Base-by-base conservation (phyloP, 2,113 vertebrate species). In the Noturus placidus region DNA sequence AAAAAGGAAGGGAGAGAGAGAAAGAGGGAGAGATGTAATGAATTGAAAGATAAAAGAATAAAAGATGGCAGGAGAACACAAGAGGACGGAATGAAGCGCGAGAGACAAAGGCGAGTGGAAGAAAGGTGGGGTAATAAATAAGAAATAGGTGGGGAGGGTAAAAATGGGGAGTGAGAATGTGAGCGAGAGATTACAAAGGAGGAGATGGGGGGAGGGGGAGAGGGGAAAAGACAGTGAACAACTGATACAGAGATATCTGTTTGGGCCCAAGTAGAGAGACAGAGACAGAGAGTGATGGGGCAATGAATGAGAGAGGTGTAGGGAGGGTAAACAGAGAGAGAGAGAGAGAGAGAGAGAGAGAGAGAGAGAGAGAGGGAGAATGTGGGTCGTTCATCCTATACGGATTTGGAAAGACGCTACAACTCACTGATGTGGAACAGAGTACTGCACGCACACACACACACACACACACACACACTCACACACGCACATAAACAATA, bases 341-440 rank as follows among this genome's bases (percentile, higher is more conserved):
- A 81, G 35, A 77, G 86, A 27, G n/a, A 30, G n/a, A 56, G 27
- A 52, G 25, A 72, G 67, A 74, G 13, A 84, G 52, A 76, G 46
- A 74, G 54, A 85, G 85, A 35, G 77, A 86, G 35, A 79, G 27
- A 82, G 65, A 86, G 35, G 82, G 11, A 46, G 84, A 50, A 89
- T 84, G 54, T 89, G 85, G 88, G 88, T 84, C 74, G 52, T 54
- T 70, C 38, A 52, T 61, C 30, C 85, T 79, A 80, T 50, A 87
- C 63, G 85, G 81, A 84, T 82, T 56, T 52, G 57, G 20, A 89
- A 20, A 86, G 70, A 81, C 59, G 22, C 25, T 35, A 74, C 33
- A 56, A 86, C 52, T 83, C 27, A 30, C 84, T 86, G 78, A 82
- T 88, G 84, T 88, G 83, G 56, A 89, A 86, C 57, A 50, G 10